Conservation (phyloP, 2,888 invertebrate species). For the Sinhomidia bicolor region DNA sequence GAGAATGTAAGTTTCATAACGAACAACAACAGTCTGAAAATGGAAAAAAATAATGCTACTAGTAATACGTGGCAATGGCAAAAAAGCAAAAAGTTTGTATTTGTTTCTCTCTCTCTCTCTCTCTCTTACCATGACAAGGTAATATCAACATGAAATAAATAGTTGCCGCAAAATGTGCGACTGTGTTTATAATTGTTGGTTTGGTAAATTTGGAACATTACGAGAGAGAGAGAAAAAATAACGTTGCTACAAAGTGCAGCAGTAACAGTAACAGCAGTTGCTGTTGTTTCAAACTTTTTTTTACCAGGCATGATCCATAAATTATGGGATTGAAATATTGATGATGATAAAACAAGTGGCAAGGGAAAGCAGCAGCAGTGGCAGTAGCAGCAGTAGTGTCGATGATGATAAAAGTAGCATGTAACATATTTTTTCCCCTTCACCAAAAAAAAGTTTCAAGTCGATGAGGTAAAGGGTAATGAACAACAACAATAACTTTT, state of each 20-base stretch:
- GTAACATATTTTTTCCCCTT: not conserved
- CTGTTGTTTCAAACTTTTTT: slow-evolving; percentile 15
- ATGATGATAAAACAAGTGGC: slow-evolving; percentile 48
- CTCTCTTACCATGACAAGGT: slow-evolving; percentile 4
- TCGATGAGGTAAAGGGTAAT: slow-evolving; percentile 33
- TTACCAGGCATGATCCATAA: slow-evolving; percentile 24
- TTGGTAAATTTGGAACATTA: too few relatives aligned
- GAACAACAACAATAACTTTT: slow-evolving; percentile 33
- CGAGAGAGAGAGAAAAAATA: not conserved
- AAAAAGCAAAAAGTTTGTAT: too few relatives aligned
- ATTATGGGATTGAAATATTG: slow-evolving; percentile 51
- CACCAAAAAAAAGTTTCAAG: not conserved
- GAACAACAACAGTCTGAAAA: not conserved
- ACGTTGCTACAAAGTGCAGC: not conserved
- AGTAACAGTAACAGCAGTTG: not conserved
- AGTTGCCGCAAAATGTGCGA: not conserved
- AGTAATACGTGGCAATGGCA: not conserved
- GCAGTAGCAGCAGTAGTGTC: not conserved
- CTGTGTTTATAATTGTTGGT: not conserved
- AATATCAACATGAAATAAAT: slow-evolving; percentile 1
- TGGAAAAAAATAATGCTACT: not conserved
- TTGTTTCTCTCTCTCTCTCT: too few relatives aligned
- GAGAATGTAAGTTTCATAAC: too few relatives aligned
- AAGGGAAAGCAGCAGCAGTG: not conserved
- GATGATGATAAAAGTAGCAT: slow-evolving; percentile 18